phyloP scores from a whole-genome alignment of 53 echinoderm and acorn worm species.

The Stichopus horrens region DNA sequence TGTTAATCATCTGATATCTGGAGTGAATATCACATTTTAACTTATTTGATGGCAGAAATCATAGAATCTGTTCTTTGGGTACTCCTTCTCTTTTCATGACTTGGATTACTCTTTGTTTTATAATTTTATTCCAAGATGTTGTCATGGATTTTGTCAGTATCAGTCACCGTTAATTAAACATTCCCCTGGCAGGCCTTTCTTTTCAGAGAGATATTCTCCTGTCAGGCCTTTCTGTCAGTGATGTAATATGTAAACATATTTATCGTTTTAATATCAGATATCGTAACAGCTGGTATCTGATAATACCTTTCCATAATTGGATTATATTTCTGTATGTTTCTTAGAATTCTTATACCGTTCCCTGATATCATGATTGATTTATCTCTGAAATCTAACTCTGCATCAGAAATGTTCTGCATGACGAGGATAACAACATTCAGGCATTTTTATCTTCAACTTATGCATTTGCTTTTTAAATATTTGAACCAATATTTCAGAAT shows the following conservation, averaged over 20 bases:
- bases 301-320: background rate
- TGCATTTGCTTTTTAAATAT: too few relatives aligned
- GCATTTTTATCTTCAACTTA: too few relatives aligned
- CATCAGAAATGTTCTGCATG: background rate
- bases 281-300: slow-evolving; percentile 1
- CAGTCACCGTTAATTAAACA: background rate
- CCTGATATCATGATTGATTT: background rate
- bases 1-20: too few relatives aligned
- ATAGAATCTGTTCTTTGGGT: background rate
- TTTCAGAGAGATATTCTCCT: background rate
- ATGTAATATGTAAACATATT: background rate
- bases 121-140: background rate
- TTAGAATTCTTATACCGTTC: background rate
- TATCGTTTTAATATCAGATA: slow-evolving; percentile 1
- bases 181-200: background rate
- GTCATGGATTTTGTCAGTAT: background rate
- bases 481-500: too few relatives aligned
- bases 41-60: background rate
- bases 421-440: too few relatives aligned
- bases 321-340: background rate
- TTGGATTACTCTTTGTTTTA: background rate
- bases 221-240: background rate
- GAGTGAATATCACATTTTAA: too few relatives aligned
- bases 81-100: background rate
- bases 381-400: background rate